Percentiles rank a stretch among this genome's conserved stretches.
Evolutionary conservation across 2,888 invertebrate species (phyloP).

Genomic region (Athalia rosae): DNA sequence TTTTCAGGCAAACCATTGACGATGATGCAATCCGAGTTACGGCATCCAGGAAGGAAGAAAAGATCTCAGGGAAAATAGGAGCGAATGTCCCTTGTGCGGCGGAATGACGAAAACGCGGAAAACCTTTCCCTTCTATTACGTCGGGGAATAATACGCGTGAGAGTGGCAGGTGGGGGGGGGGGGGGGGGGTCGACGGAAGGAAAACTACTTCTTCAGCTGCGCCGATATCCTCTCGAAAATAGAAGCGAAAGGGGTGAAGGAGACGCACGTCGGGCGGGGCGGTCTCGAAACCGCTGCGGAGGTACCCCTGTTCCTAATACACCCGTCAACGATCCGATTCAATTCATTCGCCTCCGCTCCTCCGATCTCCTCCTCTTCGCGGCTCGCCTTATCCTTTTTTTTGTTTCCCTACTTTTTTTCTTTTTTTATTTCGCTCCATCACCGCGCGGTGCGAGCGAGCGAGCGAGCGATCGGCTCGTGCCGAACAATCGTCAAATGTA

Average conservation of each 20-base stretch:
- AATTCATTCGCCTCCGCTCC: conserved; percentile 10
- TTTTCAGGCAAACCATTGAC: conserved; percentile 39
- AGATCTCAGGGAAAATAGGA: conserved; percentile 21
- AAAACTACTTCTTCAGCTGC: conserved; percentile 23
- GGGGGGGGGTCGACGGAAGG: no score
- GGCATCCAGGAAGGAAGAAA: conserved; percentile 34
- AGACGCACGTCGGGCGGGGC: conserved; percentile 38
- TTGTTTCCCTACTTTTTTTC: conserved; percentile 45
- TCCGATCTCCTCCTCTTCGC: not conserved
- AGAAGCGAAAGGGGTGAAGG: conserved; percentile 44
- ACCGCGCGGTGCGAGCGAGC: no score
- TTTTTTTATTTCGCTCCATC: not conserved
- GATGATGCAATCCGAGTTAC: conserved; percentile 41
- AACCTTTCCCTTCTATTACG: conserved; percentile 18
- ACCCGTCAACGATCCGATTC: conserved; percentile 25
- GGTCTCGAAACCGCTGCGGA: not conserved
- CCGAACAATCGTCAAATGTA: conserved; percentile 50
- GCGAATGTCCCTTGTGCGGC: conserved; percentile 31
- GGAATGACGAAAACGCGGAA: conserved; percentile 32
- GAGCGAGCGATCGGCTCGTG: conserved; percentile 27
- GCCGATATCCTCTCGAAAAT: conserved; percentile 34
- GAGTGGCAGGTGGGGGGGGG: not conserved
- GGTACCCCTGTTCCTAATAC: not conserved
- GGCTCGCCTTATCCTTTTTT: conserved; percentile 37
- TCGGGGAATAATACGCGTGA: no score